Base-by-base conservation (phyloP, 2,888 invertebrate species). In the Amaurobius ferox region DNA sequence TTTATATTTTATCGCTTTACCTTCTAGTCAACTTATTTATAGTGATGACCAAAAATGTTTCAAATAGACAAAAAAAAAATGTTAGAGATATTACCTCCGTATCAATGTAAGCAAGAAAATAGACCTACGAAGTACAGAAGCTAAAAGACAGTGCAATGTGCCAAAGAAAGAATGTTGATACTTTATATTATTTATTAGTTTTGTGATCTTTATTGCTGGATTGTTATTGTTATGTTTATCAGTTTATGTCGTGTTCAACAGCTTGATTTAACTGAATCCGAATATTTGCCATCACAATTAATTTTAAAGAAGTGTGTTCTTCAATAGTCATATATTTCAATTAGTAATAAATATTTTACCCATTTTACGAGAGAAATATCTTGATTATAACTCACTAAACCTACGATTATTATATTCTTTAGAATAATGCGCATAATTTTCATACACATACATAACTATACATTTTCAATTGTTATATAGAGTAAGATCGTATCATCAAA, bases 121-220 rank as follows among this genome's bases (percentile, higher is more conserved):
- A 55, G 23, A 23, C 55, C 55, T 55, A 19, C 5, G 11, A 55
- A 55, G 55, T 23, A 55, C 55, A 55, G 55, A 55, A 55, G 55
- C 7, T 23, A 55, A n/a, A 55, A 55, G 55, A 55, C 55, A 55
- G 55, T 55, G 55, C 55, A 55, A 55, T 55, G 55, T 55, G 55
- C 55, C 55, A 55, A 55, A 55, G 55, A 55, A 19, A 55, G 55
- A 55, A 55, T 55, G 55, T 55, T 55, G 55, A 55, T 55, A n/a
- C 6, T 55, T 55, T 55, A 2, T 16, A 44, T 44, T 35, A 35
- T 35, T 35, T 35, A 35, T 44, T 44, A 7, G 2, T 44, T 44
- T 23, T 55, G 35, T 35, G 5, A 35, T 35, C 19, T 30, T 11
- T 3, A 16, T 29, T 29, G n/a, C 16, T 64, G 11, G 5, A 61